These are phyloP conservation scores for Hystrix brachyura DNA, from an alignment of 2,113 vertebrate species.

Conservation along the genomic window DNA sequence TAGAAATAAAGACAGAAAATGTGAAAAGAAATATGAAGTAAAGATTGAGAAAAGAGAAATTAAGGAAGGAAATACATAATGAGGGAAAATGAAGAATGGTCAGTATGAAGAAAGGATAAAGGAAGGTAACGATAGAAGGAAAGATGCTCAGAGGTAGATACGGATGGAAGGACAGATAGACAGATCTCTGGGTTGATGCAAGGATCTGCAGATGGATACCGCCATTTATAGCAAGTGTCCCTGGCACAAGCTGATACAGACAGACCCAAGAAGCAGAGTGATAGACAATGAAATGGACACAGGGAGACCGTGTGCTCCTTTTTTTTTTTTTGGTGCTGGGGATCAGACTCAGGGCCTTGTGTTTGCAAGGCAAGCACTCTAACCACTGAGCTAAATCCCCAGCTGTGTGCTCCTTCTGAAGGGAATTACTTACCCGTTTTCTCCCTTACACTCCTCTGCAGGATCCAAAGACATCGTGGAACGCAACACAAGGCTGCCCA, in stretches of 20 bases:
- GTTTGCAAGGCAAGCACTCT: too few relatives aligned
- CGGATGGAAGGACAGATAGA: not conserved
- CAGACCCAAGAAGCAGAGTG: not conserved
- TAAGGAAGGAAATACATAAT: not conserved
- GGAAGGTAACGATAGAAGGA: not conserved
- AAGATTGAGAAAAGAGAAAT: not conserved
- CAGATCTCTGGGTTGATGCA: not conserved
- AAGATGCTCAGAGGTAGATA: not conserved
- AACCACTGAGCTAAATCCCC: too few relatives aligned
- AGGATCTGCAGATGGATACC: accelerated
- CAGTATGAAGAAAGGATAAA: not conserved
- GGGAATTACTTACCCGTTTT: not conserved
- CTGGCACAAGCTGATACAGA: not conserved
- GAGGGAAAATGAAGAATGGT: not conserved
- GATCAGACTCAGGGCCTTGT: too few relatives aligned
- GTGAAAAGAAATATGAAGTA: not conserved
- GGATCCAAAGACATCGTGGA: not conserved
- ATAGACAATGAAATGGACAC: not conserved
- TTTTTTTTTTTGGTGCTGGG: too few relatives aligned
- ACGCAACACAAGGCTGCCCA: not conserved
- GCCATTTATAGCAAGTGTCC: not conserved
- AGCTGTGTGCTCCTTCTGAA: not conserved
- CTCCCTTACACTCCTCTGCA: not conserved
- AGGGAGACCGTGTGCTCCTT: not conserved
- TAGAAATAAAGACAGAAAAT: not conserved